A percentile compares a stretch with the other conserved stretches of the same genome.
Conservation (phyloP, 2,888 invertebrate species). For the Hydriomena furcata region DNA sequence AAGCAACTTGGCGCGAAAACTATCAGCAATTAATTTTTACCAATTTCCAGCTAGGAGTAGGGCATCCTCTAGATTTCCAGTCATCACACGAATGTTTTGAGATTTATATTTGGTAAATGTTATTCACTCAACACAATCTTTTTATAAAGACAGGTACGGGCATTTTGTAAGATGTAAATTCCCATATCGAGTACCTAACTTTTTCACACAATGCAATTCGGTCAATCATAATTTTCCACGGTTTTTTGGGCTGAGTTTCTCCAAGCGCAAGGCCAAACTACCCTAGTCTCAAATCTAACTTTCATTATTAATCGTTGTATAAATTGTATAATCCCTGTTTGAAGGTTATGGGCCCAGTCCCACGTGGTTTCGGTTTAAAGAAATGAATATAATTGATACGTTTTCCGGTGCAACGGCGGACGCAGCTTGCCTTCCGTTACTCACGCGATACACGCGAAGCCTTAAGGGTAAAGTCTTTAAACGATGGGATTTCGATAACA, state of each 20-base stretch:
- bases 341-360: conserved; percentile 10
- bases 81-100: too few relatives aligned
- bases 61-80: too few relatives aligned
- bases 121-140: too few relatives aligned
- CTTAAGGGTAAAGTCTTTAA: conserved; percentile 4
- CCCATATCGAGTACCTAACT: too few relatives aligned
- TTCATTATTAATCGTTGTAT: not conserved
- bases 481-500: not conserved
- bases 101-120: too few relatives aligned
- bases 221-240: not conserved
- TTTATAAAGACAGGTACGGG: too few relatives aligned
- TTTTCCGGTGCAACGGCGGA: conserved; percentile 56
- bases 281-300: not conserved
- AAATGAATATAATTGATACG: conserved; percentile 43
- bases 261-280: not conserved
- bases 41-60: too few relatives aligned
- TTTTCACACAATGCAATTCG: too few relatives aligned
- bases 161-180: too few relatives aligned
- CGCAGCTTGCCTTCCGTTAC: conserved; percentile 67
- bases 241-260: conserved; percentile 1
- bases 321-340: not conserved
- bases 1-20: conserved; percentile 2
- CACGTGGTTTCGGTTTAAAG: conserved; percentile 32
- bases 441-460: conserved; percentile 24
- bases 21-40: too few relatives aligned